These are phyloP conservation scores for Drosophila siamana DNA, from an alignment of 2,888 invertebrate species.

Conservation along the genomic window DNA sequence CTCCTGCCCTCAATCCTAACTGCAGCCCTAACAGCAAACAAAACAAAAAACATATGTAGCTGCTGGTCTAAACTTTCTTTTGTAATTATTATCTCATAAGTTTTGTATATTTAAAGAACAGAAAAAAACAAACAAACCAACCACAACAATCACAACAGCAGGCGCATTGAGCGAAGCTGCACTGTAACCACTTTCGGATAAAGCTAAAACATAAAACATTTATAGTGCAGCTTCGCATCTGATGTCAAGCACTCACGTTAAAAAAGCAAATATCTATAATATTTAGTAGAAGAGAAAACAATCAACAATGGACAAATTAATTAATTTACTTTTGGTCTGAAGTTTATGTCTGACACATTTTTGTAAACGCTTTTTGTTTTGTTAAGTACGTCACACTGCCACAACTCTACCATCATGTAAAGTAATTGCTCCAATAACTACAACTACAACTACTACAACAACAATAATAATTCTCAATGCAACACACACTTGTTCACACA, in stretches of 20 bases:
- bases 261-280: constrained; percentile 3
- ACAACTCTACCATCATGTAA: constrained; percentile 46
- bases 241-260: neutral
- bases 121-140: constrained; percentile 27
- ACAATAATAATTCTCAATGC: constrained; percentile 58
- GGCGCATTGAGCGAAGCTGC: constrained; percentile 22
- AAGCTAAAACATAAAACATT: neutral
- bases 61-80: constrained; percentile 65
- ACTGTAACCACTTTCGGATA: constrained; percentile 16
- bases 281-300: constrained; percentile 6
- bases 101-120: constrained; percentile 53
- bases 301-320: neutral
- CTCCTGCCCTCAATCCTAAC: constrained; percentile 55
- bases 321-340: constrained; percentile 54
- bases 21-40: constrained; percentile 38
- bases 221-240: constrained; percentile 27
- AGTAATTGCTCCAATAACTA: constrained; percentile 46
- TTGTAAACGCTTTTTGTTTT: constrained; percentile 51
- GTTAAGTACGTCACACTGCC: constrained; percentile 67
- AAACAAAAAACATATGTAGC: constrained; percentile 20
- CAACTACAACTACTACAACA: constrained; percentile 30
- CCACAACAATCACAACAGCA: constrained; percentile 13
- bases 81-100: constrained; percentile 75
- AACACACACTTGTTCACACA: constrained; percentile 28
- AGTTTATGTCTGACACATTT: constrained; percentile 49